Evolutionary conservation across 37 sponge, comb jelly and placozoan genomes (phyloP), one percentile per base, ranked within the genome.

Genomic region (Aphrocallistes beatrix): DNA sequence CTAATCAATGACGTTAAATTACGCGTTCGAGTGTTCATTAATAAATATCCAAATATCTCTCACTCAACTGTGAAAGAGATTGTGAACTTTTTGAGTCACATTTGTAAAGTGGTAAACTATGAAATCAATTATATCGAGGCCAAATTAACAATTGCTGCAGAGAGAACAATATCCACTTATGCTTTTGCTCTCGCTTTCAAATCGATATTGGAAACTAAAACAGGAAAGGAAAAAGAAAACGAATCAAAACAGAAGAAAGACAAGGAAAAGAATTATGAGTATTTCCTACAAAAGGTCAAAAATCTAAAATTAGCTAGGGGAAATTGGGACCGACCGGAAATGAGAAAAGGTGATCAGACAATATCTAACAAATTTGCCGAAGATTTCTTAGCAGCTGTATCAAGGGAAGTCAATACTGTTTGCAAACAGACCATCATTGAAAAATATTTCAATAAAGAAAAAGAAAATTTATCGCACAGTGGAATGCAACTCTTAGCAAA

Each of bases 61-160:
- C 25, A 60, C 10, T 19, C 28, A 3, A 60, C 75, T 13, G 75
- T 60, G 6, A 60, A 28, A 28, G 17, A 60, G n/a, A 3, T 60
- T 32, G 34, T 60, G 17, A 60, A 60, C n/a, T 60, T 32, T 13
- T 60, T 60, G 75, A 19, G 75, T 60, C 8, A 19, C 34, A 60
- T 30, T 28, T 13, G 10, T 30, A 60, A 60, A 60, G 28, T 25
- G 10, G 75, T 60, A 8, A 60, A 60, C n/a, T 60, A 60, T 60
- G 75, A 60, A 13, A 60, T 60, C n/a, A 60, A 60, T 60, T 60
- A 60, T 28, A 60, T 60, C 8, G 28, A 60, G n/a, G 75, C 75
- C 6, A 60, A 13, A 30, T 60, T 60, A 30, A 60, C 75, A 3
- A 60, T 32, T 30, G 34, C 25, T 8, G 75, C 75, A 19, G 75